Evolutionary conservation across 2,888 invertebrate species (phyloP).

Genomic region (Enchytraeus crypticus): DNA sequence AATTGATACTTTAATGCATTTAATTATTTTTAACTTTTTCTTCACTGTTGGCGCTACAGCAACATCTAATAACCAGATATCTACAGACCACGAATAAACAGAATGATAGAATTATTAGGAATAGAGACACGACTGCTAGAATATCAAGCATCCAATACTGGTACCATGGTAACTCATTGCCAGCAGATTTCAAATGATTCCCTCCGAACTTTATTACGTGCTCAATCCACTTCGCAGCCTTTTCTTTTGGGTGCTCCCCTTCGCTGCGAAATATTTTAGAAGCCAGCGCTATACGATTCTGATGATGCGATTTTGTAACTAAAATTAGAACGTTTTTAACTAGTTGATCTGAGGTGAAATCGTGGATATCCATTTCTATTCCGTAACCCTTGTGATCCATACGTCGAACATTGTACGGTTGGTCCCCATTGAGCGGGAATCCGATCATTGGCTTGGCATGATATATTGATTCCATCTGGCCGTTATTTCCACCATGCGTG

Average conservation of each 20-base stretch:
- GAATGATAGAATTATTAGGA: too few species aligned
- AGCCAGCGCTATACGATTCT: conserved; percentile 18
- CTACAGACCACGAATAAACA: too few species aligned
- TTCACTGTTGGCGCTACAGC: too few species aligned
- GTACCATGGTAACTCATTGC: conserved; percentile 26
- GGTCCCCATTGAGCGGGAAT: conserved; percentile 10
- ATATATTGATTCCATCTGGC: conserved; percentile 9
- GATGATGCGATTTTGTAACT: conserved; percentile 18
- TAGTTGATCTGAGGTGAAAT: conserved; percentile 18
- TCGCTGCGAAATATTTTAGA: conserved; percentile 21
- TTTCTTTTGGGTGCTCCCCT: conserved; percentile 21
- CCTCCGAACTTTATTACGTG: conserved; percentile 32
- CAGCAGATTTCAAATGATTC: conserved; percentile 25
- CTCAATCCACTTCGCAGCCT: conserved; percentile 31
- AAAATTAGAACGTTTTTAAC: conserved; percentile 20
- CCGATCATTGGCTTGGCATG: conserved; percentile 12
- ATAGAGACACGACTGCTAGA: too few species aligned
- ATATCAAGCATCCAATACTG: conserved; percentile 27
- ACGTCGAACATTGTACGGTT: conserved; percentile 8
- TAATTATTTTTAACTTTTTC: too few species aligned
- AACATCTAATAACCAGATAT: too few species aligned
- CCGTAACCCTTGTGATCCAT: conserved; percentile 11
- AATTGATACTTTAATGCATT: too few species aligned
- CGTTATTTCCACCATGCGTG: conserved; percentile 16
- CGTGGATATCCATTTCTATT: background rate